Evolutionary conservation across 2,888 invertebrate genomes (phyloP).

Genomic region (Pseudanteris insignis): DNA sequence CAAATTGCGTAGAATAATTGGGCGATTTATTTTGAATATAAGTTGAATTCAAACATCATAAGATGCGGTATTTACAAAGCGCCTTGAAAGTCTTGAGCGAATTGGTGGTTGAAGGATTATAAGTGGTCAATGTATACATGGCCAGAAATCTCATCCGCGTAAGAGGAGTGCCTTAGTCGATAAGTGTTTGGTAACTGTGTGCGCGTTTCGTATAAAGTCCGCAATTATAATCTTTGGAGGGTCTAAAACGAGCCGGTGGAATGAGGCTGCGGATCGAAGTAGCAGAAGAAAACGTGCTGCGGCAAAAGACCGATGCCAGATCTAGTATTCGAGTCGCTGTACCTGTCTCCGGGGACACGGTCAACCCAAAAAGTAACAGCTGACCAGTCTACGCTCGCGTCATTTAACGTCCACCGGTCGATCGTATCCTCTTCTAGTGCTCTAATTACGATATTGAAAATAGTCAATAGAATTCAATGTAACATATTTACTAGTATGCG

Average conservation of each 20-base stretch:
- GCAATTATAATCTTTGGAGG: slow-evolving; percentile 45
- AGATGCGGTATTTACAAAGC: too few species aligned
- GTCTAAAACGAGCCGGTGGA: slow-evolving; percentile 34
- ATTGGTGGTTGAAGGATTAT: too few species aligned
- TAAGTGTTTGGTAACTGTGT: slow-evolving; percentile 38
- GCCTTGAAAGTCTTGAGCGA: too few species aligned
- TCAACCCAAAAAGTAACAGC: background rate
- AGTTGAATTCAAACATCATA: too few species aligned
- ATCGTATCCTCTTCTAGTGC: slow-evolving; percentile 6
- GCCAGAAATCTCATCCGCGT: slow-evolving; percentile 13
- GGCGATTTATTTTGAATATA: too few species aligned
- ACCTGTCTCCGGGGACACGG: slow-evolving; percentile 18
- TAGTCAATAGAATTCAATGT: too few species aligned
- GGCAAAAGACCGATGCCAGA: slow-evolving; percentile 28
- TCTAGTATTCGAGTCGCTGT: slow-evolving; percentile 26
- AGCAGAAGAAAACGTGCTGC: slow-evolving; percentile 35
- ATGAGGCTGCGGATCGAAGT: slow-evolving; percentile 41
- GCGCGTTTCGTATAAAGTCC: slow-evolving; percentile 43
- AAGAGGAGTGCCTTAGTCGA: slow-evolving; percentile 35
- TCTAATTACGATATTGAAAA: slow-evolving; percentile 19
- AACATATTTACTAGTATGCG: too few species aligned
- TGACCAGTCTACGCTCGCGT: slow-evolving; percentile 20
- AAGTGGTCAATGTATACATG: slow-evolving; percentile 10
- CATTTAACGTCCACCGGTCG: slow-evolving; percentile 19
- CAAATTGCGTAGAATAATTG: too few species aligned